A percentile compares a stretch with the other conserved stretches of the same genome.
These are phyloP conservation scores for Hypsibius dujardini DNA, from an alignment of 1,140 invertebrate species.

Conservation along the genomic window DNA sequence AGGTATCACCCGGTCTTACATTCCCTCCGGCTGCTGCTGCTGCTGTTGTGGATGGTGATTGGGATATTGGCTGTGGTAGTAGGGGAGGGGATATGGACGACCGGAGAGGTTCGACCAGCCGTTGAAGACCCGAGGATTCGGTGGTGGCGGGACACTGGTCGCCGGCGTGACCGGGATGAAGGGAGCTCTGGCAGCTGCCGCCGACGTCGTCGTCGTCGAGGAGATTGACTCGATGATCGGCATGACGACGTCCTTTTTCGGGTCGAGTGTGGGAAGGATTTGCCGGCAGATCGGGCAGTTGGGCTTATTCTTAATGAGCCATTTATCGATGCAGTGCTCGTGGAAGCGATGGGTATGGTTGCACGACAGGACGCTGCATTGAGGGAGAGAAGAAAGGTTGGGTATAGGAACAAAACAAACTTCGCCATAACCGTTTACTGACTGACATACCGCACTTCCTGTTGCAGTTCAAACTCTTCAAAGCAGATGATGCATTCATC, in stretches of 20 bases:
- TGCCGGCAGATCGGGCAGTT: constrained; percentile 15
- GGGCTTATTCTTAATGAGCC: constrained; percentile 16
- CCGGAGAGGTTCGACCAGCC: no score
- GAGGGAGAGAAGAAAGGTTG: neutral
- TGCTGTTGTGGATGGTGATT: no score
- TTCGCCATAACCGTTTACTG: neutral
- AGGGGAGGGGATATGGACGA: no score
- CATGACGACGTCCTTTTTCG: neutral
- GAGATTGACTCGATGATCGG: no score
- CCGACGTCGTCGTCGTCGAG: neutral
- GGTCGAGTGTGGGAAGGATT: constrained; percentile 6
- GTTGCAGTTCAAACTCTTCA: constrained; percentile 10
- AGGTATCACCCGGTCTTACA: no score
- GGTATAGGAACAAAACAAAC: neutral
- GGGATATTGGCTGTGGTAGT: no score
- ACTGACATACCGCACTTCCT: constrained; percentile 7
- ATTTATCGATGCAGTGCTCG: constrained; percentile 15
- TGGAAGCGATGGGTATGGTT: constrained; percentile 12
- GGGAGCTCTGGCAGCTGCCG: neutral
- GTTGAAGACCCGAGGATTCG: no score
- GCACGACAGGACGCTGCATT: constrained; percentile 7
- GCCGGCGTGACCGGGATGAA: no score
- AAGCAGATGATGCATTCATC: constrained; percentile 16
- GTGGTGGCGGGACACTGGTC: no score
- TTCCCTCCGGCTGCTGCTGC: no score